A percentile compares a stretch with the other conserved stretches of the same genome.
Evolutionary conservation across 2,797 vertebrate genomes (phyloP).

Genomic region (Onychomys torridus): DNA sequence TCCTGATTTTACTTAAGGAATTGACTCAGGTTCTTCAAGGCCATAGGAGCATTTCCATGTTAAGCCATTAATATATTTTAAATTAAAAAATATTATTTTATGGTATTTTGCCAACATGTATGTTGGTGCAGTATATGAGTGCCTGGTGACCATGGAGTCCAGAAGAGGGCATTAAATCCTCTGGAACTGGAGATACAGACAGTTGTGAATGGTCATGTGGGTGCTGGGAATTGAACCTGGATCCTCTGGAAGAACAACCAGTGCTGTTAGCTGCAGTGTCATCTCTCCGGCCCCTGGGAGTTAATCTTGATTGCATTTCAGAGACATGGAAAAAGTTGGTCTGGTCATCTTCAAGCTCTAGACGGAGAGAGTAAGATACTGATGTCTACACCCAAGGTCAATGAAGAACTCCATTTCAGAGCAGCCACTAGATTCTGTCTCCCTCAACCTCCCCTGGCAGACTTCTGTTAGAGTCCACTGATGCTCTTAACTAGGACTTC

Average conservation of each 20-base stretch:
- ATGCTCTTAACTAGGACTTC: background rate
- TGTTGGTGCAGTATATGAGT: background rate
- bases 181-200: background rate
- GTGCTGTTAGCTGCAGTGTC: background rate
- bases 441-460: no score
- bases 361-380: background rate
- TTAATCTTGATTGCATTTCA: constrained; percentile 64
- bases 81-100: background rate
- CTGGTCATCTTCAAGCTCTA: background rate
- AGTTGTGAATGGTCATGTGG: background rate
- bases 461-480: background rate
- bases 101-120: no score
- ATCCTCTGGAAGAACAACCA: background rate
- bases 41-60: constrained; percentile 12
- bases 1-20: constrained; percentile 31
- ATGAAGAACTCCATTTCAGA: background rate
- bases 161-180: background rate
- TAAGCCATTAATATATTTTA: background rate
- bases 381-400: constrained; percentile 33
- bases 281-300: background rate
- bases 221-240: background rate
- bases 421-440: background rate
- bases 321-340: constrained; percentile 54
- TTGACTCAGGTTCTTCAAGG: constrained; percentile 6
- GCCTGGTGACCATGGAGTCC: background rate